Evolutionary conservation across 1,140 invertebrate species (phyloP), one percentile per base, ranked within the genome.

Genomic region (Polypedilum pembai): DNA sequence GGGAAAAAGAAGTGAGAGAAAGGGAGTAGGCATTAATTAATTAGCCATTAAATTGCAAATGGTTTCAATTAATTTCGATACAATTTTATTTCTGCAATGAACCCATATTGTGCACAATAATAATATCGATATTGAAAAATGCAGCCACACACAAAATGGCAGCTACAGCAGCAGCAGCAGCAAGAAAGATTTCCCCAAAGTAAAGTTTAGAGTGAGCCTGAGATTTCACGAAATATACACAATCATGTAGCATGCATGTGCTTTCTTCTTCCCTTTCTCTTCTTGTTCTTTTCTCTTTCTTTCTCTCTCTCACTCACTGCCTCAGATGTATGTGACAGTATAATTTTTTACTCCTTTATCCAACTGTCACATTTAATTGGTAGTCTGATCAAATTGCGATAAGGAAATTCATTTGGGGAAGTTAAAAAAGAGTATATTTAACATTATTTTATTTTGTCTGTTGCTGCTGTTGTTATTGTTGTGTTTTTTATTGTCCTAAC

Each of bases 311-410:
- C 10, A 3, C 10, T 56, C 65, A 20, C 17, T 21, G 65, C 17
- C n/a, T 69, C 65, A 69, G 65, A 21, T 69, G 65, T 69, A 69
- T 69, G 65, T 69, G 65, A 69, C 65, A 69, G 65, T 69, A 69
- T 69, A 69, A 69, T 69, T 69, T 69, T 69, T 69, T 21, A 20
- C 65, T 69, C 20, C 65, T 69, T 69, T 69, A 69, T 69, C 65
- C 65, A 69, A 69, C 65, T 69, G 65, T 69, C 65, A 69, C 17
- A 69, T 69, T 69, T 69, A 69, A 69, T 69, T 69, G 65, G 65
- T 69, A 69, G 65, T 21, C 65, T 20, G 65, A 69, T 69, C 65
- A 20, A 21, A 69, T 56, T 69, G 65, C 65, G 65, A 69, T 69
- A 69, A 69, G 17, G 12, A 56, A 69, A 69, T 69, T 21, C 65